These are phyloP conservation scores for Rhinella marina DNA, from an alignment of 2,797 vertebrate species.

Conservation along the genomic window DNA sequence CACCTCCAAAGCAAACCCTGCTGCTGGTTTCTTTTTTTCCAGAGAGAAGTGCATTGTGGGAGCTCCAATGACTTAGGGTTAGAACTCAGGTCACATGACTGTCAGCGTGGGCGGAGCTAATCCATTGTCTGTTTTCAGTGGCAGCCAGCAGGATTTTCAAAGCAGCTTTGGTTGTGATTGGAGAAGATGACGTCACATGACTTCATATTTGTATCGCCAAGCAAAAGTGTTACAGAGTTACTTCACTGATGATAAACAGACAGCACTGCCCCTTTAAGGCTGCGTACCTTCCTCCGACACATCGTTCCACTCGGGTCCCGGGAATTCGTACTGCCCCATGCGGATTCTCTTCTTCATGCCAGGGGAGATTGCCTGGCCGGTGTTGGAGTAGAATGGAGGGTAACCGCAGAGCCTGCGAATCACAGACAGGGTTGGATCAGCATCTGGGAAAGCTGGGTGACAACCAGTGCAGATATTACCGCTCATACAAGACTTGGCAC, in stretches of 20 bases:
- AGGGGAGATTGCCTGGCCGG: constrained; percentile 95
- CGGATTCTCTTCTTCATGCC: constrained; percentile 97
- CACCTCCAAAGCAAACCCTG: background rate
- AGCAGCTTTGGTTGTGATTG: background rate
- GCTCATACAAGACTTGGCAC: background rate
- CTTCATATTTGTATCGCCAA: background rate
- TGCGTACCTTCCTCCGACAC: constrained; percentile 91
- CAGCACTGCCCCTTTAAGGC: background rate
- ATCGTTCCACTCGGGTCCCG: constrained; percentile 93
- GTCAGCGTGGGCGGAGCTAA: background rate
- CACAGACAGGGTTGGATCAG: background rate
- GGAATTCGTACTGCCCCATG: constrained; percentile 96
- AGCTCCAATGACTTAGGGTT: background rate
- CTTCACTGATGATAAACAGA: no score
- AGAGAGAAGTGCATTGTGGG: background rate
- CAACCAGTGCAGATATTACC: no score
- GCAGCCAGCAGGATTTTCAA: background rate
- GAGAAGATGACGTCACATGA: background rate
- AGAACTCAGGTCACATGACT: background rate
- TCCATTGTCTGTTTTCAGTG: background rate
- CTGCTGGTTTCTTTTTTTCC: no score
- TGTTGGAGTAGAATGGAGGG: constrained; percentile 98
- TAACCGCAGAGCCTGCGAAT: constrained; percentile 89
- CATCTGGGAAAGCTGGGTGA: background rate
- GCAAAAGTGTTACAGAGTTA: background rate